phyloP scores from a whole-genome alignment of 1,140 invertebrate species.

The Bombus polaris region DNA sequence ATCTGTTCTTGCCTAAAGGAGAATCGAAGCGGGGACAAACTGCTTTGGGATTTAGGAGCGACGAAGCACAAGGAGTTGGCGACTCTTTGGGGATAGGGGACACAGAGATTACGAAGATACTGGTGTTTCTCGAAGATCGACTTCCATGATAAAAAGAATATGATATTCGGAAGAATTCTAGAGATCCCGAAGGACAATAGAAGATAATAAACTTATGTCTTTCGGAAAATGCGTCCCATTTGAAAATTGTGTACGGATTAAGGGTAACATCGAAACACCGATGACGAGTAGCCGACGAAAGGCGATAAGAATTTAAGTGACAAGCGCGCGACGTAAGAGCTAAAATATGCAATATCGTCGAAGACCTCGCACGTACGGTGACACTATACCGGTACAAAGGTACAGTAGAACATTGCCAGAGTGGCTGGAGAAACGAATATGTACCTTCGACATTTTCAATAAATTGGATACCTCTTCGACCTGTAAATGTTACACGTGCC shows the following conservation, averaged over 20 bases:
- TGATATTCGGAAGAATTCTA: neutral
- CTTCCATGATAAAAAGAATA: neutral
- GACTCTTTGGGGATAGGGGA: neutral
- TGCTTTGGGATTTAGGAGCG: neutral
- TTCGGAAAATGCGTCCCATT: neutral
- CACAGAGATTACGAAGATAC: neutral
- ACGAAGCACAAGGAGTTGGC: neutral
- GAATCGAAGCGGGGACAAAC: neutral
- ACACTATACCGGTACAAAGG: neutral
- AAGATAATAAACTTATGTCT: neutral
- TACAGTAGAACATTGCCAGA: slow-evolving; percentile 10
- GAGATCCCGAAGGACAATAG: too few species aligned
- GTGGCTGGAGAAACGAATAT: slow-evolving; percentile 21
- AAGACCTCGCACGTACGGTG: neutral
- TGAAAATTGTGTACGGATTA: neutral
- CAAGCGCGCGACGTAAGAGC: neutral
- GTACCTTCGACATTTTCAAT: neutral
- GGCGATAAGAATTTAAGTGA: slow-evolving; percentile 19
- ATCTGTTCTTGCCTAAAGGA: neutral
- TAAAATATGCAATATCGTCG: neutral
- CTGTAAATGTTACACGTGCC: neutral
- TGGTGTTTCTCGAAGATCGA: neutral
- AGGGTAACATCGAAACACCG: slow-evolving; percentile 12
- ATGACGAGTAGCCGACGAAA: neutral
- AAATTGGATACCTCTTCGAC: slow-evolving; percentile 11